These are phyloP conservation scores for Eupithecia tripunctaria DNA, from an alignment of 2,888 invertebrate genomes.

Conservation along the genomic window DNA sequence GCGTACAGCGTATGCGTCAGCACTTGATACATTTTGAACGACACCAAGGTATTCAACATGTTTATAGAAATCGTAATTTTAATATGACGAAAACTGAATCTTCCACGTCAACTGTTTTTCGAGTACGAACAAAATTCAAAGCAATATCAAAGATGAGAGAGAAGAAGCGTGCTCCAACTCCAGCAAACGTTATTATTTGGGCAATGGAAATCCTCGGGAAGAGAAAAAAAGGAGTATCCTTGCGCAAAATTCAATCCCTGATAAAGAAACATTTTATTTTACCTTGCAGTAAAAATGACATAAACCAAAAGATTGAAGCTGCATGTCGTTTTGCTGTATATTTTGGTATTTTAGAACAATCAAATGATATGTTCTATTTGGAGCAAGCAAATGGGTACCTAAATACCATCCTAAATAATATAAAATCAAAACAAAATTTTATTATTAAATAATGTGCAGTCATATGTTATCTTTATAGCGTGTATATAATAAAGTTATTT, in stretches of 20 bases:
- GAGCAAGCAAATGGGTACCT: constrained; percentile 36
- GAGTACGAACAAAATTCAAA: constrained; percentile 52
- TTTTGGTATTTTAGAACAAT: constrained; percentile 58
- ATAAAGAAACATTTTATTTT: constrained; percentile 60
- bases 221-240: constrained; percentile 52
- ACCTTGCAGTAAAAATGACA: constrained; percentile 55
- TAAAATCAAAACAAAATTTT: neutral
- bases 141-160: constrained; percentile 47
- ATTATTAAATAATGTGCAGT: neutral
- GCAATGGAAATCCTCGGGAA: constrained; percentile 61
- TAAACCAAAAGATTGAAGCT: constrained; percentile 58
- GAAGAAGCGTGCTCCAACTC: constrained; percentile 51
- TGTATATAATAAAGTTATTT: neutral
- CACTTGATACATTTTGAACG: neutral
- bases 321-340: constrained; percentile 57
- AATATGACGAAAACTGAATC: constrained; percentile 49
- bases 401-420: neutral
- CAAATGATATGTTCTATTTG: constrained; percentile 53
- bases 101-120: constrained; percentile 50
- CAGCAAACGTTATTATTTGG: constrained; percentile 64
- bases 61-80: constrained; percentile 30
- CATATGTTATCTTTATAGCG: neutral
- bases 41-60: constrained; percentile 23
- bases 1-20: no score
- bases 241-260: constrained; percentile 54